Base-by-base conservation (phyloP, 2,113 vertebrate species). In the Etia nguti region DNA sequence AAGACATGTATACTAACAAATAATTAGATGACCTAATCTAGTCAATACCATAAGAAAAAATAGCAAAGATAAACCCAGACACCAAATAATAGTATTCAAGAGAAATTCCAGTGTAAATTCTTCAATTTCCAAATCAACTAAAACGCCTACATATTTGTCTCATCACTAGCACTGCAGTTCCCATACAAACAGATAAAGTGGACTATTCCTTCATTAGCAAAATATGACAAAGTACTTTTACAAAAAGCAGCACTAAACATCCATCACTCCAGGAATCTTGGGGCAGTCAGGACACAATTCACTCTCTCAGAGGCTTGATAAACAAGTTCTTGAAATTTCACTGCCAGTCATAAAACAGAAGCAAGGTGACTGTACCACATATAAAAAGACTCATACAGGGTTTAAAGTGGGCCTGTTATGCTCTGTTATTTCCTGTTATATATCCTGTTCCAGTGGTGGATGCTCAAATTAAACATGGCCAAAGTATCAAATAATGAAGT, bases 211-310 rank as follows among this genome's bases (percentile, higher is more conserved):
- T 38, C 2, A 6, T 57, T 26, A 54, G 38, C 79, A 75, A 73
- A n/a, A 56, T 11, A 22, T 38, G 59, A 65, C 48, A 13, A 80
- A 73, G 87, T 48, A 38, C 29, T 59, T 81, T 36, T 48, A 43
- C 4, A 34, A 15, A 50, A 59, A 60, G 20, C 48, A 41, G 29
- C 29, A 84, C 12, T 31, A 82, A 79, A 50, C 59, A 82, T 41
- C 36, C 16, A 48, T 38, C 81, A 87, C 38, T 11, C 6, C 6
- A n/a, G 36, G 56, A 79, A 20, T 68, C 43, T 24, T 41, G 48
- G 75, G 83, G 83, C 88, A 86, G 86, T 84, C 68, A 9, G 13
- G 43, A 82, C 81, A 88, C 18, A 86, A 82, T 88, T 86, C 52
- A 57, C 18, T 18, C 60, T 24, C 34, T 7, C 2, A n/a, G 8